Percentiles rank a stretch among this genome's conserved stretches.
Evolutionary conservation across 1,140 invertebrate genomes (phyloP).

Genomic region (Sarcophaga bullata): DNA sequence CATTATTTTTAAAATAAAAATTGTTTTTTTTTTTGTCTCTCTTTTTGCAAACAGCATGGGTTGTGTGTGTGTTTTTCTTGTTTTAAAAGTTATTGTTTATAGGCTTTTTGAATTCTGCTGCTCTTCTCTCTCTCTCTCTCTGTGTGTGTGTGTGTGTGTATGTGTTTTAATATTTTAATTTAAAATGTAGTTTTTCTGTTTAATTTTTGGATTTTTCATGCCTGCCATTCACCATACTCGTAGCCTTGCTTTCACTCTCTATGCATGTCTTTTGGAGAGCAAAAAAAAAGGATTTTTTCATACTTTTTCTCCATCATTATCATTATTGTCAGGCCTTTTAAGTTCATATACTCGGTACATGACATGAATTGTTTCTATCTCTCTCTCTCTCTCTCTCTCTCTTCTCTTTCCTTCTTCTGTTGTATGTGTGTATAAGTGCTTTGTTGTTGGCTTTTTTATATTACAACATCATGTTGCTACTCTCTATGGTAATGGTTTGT

Average conservation of each 20-base stretch:
- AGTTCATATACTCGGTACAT: too few relatives aligned
- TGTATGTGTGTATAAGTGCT: too few relatives aligned
- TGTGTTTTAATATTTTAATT: slow-evolving; percentile 39
- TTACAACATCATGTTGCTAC: neutral
- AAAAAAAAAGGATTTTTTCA: neutral
- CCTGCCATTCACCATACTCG: neutral
- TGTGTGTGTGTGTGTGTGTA: neutral
- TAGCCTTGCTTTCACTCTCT: too few relatives aligned
- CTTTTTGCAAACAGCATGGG: too few relatives aligned
- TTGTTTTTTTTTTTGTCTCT: neutral
- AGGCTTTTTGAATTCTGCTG: too few relatives aligned
- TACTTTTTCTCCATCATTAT: neutral
- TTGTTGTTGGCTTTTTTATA: neutral
- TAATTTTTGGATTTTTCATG: neutral
- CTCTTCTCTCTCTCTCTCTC: too few relatives aligned
- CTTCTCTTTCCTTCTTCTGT: too few relatives aligned
- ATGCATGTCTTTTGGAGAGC: neutral
- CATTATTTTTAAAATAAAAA: neutral
- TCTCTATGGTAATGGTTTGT: neutral
- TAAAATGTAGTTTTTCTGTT: slow-evolving; percentile 26
- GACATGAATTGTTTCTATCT: too few relatives aligned
- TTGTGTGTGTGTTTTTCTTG: too few relatives aligned
- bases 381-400: too few relatives aligned
- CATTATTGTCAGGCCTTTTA: neutral
- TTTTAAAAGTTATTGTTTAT: too few relatives aligned